A percentile compares a stretch with the other conserved stretches of the same genome.
Conservation (phyloP, 1,140 invertebrate species). For the Colletes gigas region DNA sequence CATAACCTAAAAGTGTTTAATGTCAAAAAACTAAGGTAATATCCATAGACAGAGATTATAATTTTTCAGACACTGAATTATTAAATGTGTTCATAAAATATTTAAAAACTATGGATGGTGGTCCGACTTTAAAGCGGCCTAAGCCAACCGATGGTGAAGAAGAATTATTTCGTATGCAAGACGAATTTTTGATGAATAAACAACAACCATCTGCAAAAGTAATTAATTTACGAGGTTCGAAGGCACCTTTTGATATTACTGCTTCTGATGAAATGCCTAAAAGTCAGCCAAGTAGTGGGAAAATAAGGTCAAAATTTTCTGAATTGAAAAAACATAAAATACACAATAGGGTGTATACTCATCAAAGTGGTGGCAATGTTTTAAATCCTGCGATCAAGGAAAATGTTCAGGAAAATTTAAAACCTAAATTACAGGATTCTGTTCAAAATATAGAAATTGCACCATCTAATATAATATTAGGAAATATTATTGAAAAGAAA, state of each 20-base stretch:
- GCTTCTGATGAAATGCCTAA: background rate
- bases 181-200: slow-evolving; percentile 83
- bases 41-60: background rate
- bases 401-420: slow-evolving; percentile 1
- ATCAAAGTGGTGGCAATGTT: slow-evolving; percentile 52
- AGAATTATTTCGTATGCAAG: slow-evolving; percentile 86
- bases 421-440: slow-evolving; percentile 66
- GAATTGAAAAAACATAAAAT: slow-evolving; percentile 49
- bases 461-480: slow-evolving; percentile 80
- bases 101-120: slow-evolving; percentile 35
- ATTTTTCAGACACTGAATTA: background rate
- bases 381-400: slow-evolving; percentile 55
- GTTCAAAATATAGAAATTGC: slow-evolving; percentile 80
- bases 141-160: slow-evolving; percentile 85
- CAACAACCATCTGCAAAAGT: slow-evolving; percentile 83
- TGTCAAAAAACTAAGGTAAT: background rate
- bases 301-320: slow-evolving; percentile 70
- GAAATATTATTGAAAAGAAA: slow-evolving; percentile 84
- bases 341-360: slow-evolving; percentile 61
- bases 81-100: background rate
- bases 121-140: slow-evolving; percentile 79
- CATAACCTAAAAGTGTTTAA: slow-evolving; percentile 3
- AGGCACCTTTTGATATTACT: background rate
- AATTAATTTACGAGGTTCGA: slow-evolving; percentile 75
- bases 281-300: slow-evolving; percentile 7